A percentile compares a stretch with the other conserved stretches of the same genome.
phyloP scores from a whole-genome alignment of 1,140 invertebrate species.

The Polyergus mexicanus region DNA sequence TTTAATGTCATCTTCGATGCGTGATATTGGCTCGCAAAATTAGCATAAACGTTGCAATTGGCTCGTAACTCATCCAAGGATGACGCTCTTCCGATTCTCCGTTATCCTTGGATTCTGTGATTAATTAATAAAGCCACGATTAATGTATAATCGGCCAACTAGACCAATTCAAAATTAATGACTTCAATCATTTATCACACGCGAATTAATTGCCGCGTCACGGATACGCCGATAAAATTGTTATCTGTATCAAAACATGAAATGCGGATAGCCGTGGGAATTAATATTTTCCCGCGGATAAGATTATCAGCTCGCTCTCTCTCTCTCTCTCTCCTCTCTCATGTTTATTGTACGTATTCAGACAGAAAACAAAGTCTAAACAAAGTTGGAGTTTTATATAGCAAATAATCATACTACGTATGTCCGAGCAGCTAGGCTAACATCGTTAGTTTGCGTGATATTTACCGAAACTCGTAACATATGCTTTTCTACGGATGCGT shows the following conservation, averaged over 20 bases:
- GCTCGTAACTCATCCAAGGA: constrained; percentile 60
- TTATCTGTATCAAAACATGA: neutral
- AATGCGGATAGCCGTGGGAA: neutral
- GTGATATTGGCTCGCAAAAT: constrained; percentile 1
- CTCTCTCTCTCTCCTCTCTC: neutral
- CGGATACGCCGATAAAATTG: constrained; percentile 5
- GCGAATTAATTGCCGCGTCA: constrained; percentile 68
- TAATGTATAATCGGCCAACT: constrained; percentile 73
- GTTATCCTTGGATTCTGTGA: constrained; percentile 67
- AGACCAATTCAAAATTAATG: constrained; percentile 76
- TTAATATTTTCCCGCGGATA: constrained; percentile 30
- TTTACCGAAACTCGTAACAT: constrained; percentile 10
- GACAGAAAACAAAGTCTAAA: neutral
- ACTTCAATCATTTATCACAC: constrained; percentile 70
- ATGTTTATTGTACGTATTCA: neutral
- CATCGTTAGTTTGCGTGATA: constrained; percentile 45
- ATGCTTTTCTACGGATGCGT: neutral
- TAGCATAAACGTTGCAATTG: constrained; percentile 38
- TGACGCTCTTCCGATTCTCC: constrained; percentile 37
- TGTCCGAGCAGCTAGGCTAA: constrained; percentile 10
- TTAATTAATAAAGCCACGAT: constrained; percentile 77
- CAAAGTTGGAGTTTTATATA: constrained; percentile 27
- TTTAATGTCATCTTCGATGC: neutral
- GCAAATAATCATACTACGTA: constrained; percentile 21
- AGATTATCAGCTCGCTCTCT: constrained; percentile 2